phyloP scores from a whole-genome alignment of 2,113 vertebrate species.

The Apteryx mantelli region DNA sequence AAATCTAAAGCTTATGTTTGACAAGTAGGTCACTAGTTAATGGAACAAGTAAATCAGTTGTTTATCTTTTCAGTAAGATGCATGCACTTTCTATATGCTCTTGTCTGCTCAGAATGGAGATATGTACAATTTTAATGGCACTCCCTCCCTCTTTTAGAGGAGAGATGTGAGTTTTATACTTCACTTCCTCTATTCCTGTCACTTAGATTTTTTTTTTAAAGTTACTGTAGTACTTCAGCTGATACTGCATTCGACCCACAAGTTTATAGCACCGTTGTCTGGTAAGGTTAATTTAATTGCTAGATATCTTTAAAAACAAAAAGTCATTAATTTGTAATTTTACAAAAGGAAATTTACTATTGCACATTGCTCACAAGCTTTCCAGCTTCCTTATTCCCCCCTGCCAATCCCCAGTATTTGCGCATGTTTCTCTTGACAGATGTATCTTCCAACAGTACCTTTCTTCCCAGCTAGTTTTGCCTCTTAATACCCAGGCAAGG shows the following conservation, averaged over 20 bases:
- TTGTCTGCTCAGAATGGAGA: conserved; percentile 14
- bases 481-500: not conserved
- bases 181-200: not conserved
- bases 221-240: not conserved
- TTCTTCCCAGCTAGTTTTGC: not conserved
- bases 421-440: not conserved
- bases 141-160: not conserved
- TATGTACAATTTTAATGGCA: conserved; percentile 16
- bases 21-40: conserved; percentile 69
- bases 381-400: not conserved
- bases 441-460: not conserved
- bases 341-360: not conserved
- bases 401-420: not conserved
- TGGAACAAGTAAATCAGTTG: conserved; percentile 66
- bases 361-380: not conserved
- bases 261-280: not conserved
- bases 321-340: not conserved
- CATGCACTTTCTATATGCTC: not conserved
- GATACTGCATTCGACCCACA: not conserved
- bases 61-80: conserved; percentile 48
- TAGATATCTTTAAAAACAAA: not conserved
- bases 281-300: not conserved
- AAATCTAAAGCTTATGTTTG: conserved; percentile 67
- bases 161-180: not conserved
- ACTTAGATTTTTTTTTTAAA: not conserved